phyloP scores from a whole-genome alignment of 2,113 vertebrate species.

The Marmota monax region DNA sequence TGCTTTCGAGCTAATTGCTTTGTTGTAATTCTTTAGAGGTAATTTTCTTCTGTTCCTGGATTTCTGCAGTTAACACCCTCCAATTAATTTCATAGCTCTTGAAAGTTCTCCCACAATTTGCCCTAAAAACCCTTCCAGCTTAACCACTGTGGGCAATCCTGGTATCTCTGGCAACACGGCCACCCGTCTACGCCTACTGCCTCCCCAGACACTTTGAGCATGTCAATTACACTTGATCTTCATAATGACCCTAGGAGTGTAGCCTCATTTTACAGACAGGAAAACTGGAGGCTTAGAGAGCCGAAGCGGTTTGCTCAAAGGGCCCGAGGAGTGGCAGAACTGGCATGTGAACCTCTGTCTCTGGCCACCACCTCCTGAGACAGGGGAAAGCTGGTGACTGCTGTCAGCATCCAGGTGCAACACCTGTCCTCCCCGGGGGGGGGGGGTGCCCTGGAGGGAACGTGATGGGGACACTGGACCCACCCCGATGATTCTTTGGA shows the following conservation, averaged over 20 bases:
- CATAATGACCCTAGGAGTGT: background rate
- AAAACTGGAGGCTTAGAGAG: background rate
- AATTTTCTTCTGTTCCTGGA: conserved; percentile 64
- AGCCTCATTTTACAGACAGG: background rate
- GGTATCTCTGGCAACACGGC: background rate
- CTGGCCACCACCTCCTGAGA: background rate
- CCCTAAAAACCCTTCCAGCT: conserved; percentile 45
- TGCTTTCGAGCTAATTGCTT: conserved; percentile 53
- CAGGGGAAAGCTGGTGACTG: background rate
- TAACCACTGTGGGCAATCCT: background rate
- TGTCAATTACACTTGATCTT: background rate
- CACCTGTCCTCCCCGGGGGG: background rate
- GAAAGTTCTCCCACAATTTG: conserved; percentile 61
- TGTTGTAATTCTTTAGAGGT: conserved; percentile 65
- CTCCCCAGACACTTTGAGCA: background rate
- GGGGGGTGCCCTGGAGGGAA: background rate
- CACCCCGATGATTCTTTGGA: background rate
- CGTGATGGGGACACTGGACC: background rate
- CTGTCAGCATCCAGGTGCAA: background rate
- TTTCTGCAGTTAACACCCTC: conserved; percentile 70
- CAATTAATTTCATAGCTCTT: conserved; percentile 73
- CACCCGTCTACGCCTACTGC: background rate
- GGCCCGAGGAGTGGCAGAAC: background rate
- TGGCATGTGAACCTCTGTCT: background rate
- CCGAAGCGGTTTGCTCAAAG: background rate